phyloP scores from a whole-genome alignment of 2,113 vertebrate genomes.

The Neodontobutis hainanensis region DNA sequence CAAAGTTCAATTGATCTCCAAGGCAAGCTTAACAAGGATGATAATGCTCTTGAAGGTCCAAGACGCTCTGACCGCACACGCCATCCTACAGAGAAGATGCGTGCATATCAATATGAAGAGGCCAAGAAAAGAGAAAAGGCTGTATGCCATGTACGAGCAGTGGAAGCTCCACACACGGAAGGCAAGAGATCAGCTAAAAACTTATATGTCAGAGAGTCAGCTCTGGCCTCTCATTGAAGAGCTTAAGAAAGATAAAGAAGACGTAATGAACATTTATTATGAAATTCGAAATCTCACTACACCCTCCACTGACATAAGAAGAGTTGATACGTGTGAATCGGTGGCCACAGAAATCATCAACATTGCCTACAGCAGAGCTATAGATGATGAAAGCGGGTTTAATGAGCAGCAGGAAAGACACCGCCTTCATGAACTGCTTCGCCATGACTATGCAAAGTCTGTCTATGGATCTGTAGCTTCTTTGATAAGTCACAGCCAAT shows the following conservation, averaged over 20 bases:
- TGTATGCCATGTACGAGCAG: background rate
- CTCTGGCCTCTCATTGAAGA: background rate
- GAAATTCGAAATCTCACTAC: no score
- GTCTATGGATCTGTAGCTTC: background rate
- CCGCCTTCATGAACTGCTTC: background rate
- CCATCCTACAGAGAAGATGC: background rate
- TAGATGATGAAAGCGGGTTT: background rate
- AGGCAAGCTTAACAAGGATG: background rate
- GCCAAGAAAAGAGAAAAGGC: constrained; percentile 8
- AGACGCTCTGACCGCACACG: background rate
- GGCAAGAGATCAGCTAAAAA: constrained; percentile 9
- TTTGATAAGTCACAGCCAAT: background rate
- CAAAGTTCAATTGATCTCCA: background rate
- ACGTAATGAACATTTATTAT: no score
- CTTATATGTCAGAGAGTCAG: background rate
- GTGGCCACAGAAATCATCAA: background rate
- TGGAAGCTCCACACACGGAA: background rate
- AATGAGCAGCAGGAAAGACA: background rate
- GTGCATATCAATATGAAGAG: background rate
- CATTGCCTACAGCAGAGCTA: background rate
- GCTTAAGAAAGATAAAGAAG: background rate
- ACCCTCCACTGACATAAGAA: no score
- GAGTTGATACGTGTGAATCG: no score
- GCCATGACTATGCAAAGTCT: background rate
- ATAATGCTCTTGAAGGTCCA: background rate